A percentile compares a stretch with the other conserved stretches of the same genome.
These are phyloP conservation scores for Drosophila melanica DNA, from an alignment of 1,140 invertebrate genomes.

Conservation along the genomic window DNA sequence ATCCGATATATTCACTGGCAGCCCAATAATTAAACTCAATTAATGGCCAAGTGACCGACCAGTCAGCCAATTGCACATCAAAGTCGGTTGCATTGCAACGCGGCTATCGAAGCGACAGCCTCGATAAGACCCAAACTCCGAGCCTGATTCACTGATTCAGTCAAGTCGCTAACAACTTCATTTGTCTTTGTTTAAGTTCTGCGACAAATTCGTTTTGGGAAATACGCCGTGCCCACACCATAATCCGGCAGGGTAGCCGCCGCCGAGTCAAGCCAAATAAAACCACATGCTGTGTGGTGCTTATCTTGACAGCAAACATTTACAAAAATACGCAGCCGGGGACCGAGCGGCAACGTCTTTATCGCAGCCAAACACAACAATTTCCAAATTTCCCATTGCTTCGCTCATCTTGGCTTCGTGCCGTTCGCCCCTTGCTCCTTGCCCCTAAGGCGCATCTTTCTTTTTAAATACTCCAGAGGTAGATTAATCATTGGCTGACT, in stretches of 20 bases:
- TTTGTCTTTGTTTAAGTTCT: constrained; percentile 77
- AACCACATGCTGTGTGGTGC: constrained; percentile 74
- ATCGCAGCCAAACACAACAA: constrained; percentile 50
- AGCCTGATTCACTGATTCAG: not conserved
- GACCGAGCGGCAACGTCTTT: constrained; percentile 47
- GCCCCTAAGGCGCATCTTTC: constrained; percentile 43
- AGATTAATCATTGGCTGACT: constrained; percentile 72
- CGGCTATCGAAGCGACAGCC: constrained; percentile 47
- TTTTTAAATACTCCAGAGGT: constrained; percentile 80
- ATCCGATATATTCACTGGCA: not conserved
- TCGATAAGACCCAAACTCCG: constrained; percentile 34
- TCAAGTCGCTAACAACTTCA: constrained; percentile 72
- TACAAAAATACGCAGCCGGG: constrained; percentile 66
- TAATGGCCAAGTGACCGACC: constrained; percentile 69
- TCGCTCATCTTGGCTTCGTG: constrained; percentile 1
- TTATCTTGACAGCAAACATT: constrained; percentile 83
- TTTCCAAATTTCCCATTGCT: constrained; percentile 71
- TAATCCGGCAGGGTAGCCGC: constrained; percentile 1
- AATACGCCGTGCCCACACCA: constrained; percentile 26
- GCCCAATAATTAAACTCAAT: constrained; percentile 76
- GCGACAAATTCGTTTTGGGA: constrained; percentile 46
- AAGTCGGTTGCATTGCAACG: constrained; percentile 54
- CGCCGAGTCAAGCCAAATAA: constrained; percentile 37
- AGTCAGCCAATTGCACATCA: constrained; percentile 75
- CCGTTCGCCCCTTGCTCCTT: not conserved